Percentiles rank a stretch among this genome's conserved stretches.
These are phyloP conservation scores for Callipepla squamata DNA, from an alignment of 2,113 vertebrate species.

Conservation along the genomic window DNA sequence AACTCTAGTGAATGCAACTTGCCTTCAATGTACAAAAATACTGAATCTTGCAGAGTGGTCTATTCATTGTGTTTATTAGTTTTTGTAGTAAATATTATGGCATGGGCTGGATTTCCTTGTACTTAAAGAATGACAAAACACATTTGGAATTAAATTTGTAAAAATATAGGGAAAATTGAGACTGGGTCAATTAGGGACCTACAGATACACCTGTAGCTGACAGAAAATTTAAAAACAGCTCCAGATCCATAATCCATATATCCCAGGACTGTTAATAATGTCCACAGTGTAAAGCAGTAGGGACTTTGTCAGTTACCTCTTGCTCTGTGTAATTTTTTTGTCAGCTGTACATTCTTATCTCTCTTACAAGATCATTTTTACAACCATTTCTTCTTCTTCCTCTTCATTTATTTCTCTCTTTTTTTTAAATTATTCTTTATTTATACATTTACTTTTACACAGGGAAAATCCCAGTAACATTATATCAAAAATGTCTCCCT, in stretches of 20 bases:
- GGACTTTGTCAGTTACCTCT: background rate
- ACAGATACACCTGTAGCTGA: background rate
- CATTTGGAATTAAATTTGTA: background rate
- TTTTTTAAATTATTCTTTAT: background rate
- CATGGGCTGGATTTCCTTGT: background rate
- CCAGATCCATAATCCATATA: background rate
- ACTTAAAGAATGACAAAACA: background rate
- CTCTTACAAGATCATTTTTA: background rate
- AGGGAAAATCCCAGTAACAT: background rate
- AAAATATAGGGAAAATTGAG: background rate
- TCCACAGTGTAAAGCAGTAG: background rate
- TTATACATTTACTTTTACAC: background rate
- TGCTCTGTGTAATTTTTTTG: background rate
- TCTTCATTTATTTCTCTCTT: background rate
- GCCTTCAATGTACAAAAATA: background rate
- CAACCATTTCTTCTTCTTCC: background rate
- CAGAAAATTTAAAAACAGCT: background rate
- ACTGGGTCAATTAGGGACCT: background rate
- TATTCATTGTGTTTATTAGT: rapidly evolving
- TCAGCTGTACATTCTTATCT: conserved; percentile 2
- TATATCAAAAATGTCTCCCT: background rate
- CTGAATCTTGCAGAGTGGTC: background rate
- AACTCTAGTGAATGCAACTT: background rate
- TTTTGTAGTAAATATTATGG: background rate
- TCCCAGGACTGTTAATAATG: background rate